Conservation (phyloP, 2,113 vertebrate species). For the Elachura formosa region DNA sequence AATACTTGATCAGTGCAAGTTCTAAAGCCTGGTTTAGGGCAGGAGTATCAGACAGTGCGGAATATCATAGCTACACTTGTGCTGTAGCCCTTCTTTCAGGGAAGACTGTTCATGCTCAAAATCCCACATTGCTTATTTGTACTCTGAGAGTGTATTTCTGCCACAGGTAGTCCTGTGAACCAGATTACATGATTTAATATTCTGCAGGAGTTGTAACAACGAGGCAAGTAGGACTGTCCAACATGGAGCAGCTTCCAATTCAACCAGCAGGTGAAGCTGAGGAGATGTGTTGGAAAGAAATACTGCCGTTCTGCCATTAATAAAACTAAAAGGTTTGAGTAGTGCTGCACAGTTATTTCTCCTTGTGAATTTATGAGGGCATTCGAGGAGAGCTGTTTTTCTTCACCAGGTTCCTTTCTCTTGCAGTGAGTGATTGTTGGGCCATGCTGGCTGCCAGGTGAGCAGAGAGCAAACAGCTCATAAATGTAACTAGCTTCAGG, state of each 20-base stretch:
- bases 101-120: background rate
- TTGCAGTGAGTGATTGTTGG: background rate
- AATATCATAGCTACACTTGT: background rate
- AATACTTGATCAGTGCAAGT: background rate
- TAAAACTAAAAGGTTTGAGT: background rate
- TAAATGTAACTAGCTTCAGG: slow-evolving; percentile 31
- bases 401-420: slow-evolving; percentile 18
- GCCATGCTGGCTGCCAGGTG: background rate
- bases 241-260: background rate
- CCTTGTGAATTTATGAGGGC: slow-evolving; percentile 4
- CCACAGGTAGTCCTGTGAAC: background rate
- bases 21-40: background rate
- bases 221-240: background rate
- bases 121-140: background rate
- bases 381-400: background rate
- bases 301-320: background rate
- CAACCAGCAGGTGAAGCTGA: background rate
- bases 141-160: background rate
- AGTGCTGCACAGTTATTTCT: background rate
- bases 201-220: background rate
- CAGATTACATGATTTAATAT: background rate
- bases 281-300: background rate
- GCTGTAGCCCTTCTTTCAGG: rapidly evolving
- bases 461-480: slow-evolving; percentile 27
- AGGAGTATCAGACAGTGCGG: background rate